phyloP scores from a whole-genome alignment of 1,140 invertebrate genomes.

The Hormaphis cornu region DNA sequence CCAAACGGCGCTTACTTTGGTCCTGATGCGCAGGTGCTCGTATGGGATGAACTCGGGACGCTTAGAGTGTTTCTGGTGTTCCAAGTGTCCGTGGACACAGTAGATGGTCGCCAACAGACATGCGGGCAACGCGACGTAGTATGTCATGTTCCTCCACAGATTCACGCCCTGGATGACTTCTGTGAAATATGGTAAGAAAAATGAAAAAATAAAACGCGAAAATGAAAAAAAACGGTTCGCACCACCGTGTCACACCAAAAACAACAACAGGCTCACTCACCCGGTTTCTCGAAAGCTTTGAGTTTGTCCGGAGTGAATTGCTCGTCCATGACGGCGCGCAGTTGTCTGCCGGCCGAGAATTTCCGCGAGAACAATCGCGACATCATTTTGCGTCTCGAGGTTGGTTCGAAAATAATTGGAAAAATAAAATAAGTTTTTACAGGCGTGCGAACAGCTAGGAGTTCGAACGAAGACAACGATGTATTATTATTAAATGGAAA shows the following conservation, averaged over 20 bases:
- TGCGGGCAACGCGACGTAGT: background rate
- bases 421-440: too few species aligned
- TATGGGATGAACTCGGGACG: conserved; percentile 48
- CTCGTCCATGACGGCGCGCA: background rate
- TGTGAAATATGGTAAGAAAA: too few species aligned
- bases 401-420: background rate
- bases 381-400: background rate
- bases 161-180: background rate
- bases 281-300: background rate
- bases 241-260: background rate
- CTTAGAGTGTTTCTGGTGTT: conserved; percentile 27
- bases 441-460: too few species aligned
- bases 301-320: conserved; percentile 9
- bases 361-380: background rate
- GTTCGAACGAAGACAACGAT: background rate
- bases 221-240: too few species aligned
- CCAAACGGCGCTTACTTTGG: background rate
- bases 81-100: conserved; percentile 5
- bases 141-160: conserved; percentile 6
- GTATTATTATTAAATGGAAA: too few species aligned
- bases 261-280: background rate
- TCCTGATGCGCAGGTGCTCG: conserved; percentile 47
- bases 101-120: background rate
- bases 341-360: conserved; percentile 1
- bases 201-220: background rate